Conservation (phyloP, 2,888 invertebrate genomes). For the Heliconius charithonia region DNA sequence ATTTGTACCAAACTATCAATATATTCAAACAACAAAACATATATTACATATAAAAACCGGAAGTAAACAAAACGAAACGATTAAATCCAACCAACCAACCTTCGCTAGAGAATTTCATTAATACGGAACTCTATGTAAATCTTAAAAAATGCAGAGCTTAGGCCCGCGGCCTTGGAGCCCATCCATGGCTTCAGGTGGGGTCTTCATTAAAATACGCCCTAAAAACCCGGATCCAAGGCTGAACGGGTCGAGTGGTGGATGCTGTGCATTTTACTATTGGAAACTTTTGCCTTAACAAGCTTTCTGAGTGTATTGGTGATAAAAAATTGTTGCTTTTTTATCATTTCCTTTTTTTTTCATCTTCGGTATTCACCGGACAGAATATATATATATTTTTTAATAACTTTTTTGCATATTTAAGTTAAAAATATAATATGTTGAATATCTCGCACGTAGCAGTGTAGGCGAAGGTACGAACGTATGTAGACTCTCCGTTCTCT, state of each 20-base stretch:
- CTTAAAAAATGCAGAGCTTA: slow-evolving; percentile 37
- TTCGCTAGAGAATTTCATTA: slow-evolving; percentile 26
- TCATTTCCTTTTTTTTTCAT: no score
- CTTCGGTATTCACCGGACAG: no score
- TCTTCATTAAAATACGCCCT: slow-evolving; percentile 48
- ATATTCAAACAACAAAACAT: neutral
- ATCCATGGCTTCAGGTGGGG: slow-evolving; percentile 41
- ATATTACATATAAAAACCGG: neutral
- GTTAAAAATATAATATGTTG: no score
- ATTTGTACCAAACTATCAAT: neutral
- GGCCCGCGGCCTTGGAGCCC: slow-evolving; percentile 35
- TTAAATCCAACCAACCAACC: slow-evolving; percentile 10
- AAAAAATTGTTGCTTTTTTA: no score
- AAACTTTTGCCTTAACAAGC: neutral
- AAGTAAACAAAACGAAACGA: slow-evolving; percentile 18
- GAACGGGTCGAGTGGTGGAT: slow-evolving; percentile 19
- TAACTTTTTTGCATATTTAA: no score
- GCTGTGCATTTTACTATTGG: slow-evolving; percentile 21
- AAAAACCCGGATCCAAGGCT: slow-evolving; percentile 45
- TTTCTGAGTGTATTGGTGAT: neutral
- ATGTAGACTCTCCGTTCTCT: no score
- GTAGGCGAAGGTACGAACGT: no score
- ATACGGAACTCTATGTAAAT: slow-evolving; percentile 16
- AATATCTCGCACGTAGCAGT: no score
- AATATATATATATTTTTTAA: no score